These are phyloP conservation scores for Temnothorax curvispinosus DNA, from an alignment of 1,140 invertebrate species.

Conservation along the genomic window DNA sequence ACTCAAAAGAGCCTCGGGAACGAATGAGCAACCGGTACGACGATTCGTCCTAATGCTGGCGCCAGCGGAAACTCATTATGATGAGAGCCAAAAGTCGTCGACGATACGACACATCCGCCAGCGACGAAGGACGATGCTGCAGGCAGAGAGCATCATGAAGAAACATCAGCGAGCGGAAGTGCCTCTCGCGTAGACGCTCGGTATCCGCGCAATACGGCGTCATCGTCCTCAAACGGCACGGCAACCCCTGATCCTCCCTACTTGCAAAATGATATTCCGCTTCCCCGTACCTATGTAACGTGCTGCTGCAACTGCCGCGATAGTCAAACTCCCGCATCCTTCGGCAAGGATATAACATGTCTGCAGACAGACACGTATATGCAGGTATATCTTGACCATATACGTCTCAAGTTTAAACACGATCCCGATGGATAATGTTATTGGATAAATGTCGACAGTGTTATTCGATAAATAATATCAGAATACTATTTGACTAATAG, in stretches of 20 bases:
- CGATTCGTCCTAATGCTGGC: constrained; percentile 35
- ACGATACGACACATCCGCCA: constrained; percentile 35
- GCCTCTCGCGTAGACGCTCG: constrained; percentile 21
- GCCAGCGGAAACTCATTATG: constrained; percentile 41
- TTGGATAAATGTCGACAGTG: background rate
- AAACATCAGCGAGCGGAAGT: constrained; percentile 30
- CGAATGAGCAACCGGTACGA: constrained; percentile 17
- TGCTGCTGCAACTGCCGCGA: background rate
- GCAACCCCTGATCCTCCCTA: background rate
- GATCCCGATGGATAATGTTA: background rate
- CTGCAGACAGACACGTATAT: background rate
- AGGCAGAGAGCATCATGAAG: background rate
- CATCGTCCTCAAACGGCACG: background rate
- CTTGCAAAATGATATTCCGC: constrained; percentile 35
- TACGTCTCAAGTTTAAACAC: constrained; percentile 3
- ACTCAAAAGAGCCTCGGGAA: background rate
- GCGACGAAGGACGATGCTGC: constrained; percentile 19
- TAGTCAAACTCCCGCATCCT: constrained; percentile 24
- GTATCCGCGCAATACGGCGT: constrained; percentile 33
- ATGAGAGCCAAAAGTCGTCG: constrained; percentile 48
- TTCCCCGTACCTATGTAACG: constrained; percentile 2
- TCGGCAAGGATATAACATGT: background rate
- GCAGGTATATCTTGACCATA: background rate
- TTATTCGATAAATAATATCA: background rate
- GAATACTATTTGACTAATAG: background rate